Conservation (phyloP, 2,888 invertebrate species). For the Fragum fragum region DNA sequence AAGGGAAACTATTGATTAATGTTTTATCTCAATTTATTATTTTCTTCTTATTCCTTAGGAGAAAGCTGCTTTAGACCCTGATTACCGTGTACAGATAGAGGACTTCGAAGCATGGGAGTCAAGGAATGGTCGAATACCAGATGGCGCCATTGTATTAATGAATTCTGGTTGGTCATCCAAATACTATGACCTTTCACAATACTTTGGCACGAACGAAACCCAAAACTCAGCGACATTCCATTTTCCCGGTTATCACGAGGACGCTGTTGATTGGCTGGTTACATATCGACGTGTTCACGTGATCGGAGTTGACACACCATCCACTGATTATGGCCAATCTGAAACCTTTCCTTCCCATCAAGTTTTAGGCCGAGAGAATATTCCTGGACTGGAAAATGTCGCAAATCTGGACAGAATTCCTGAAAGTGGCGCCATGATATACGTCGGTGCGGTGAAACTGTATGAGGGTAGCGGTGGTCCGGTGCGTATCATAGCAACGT, state of each 20-base stretch:
- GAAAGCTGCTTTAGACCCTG: slow-evolving; percentile 38
- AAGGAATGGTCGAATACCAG: slow-evolving; percentile 85
- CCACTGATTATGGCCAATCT: slow-evolving; percentile 89
- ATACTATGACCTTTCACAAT: slow-evolving; percentile 80
- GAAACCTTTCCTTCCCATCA: slow-evolving; percentile 88
- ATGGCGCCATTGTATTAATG: slow-evolving; percentile 87
- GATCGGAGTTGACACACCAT: slow-evolving; percentile 90
- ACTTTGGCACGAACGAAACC: slow-evolving; percentile 68
- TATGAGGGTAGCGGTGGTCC: slow-evolving; percentile 90
- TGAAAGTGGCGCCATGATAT: slow-evolving; percentile 74
- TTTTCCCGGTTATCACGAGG: slow-evolving; percentile 87
- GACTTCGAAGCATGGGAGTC: slow-evolving; percentile 85
- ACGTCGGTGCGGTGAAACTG: slow-evolving; percentile 90
- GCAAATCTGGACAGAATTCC: slow-evolving; percentile 86
- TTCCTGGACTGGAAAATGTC: slow-evolving; percentile 90
- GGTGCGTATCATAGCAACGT: slow-evolving; percentile 88
- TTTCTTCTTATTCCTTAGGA: slow-evolving; percentile 4
- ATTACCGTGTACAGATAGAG: slow-evolving; percentile 44
- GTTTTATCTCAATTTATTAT: too few relatives aligned
- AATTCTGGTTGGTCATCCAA: slow-evolving; percentile 85
- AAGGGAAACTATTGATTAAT: too few relatives aligned
- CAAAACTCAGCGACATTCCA: slow-evolving; percentile 71
- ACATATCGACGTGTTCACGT: slow-evolving; percentile 87
- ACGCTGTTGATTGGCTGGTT: slow-evolving; percentile 90
- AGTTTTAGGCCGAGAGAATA: slow-evolving; percentile 87